Conservation (phyloP, 2,888 invertebrate species). For the Hedychridium roseum region DNA sequence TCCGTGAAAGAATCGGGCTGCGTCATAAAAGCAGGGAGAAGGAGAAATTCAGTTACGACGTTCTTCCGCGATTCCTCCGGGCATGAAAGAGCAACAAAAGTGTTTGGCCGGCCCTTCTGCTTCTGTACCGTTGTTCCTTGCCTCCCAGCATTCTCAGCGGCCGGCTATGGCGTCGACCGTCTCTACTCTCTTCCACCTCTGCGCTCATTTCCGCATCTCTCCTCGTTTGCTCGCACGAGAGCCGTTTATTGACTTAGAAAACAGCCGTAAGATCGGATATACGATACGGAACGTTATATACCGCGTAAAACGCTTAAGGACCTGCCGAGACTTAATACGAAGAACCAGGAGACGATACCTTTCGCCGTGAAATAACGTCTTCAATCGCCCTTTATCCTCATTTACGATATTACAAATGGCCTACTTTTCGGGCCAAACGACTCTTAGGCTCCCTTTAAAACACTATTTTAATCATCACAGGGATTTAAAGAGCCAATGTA, state of each 20-base stretch:
- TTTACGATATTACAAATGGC: no score
- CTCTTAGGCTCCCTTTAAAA: no score
- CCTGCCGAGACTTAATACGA: slow-evolving; percentile 5
- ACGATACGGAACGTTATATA: slow-evolving; percentile 10
- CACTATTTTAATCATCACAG: no score
- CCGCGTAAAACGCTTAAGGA: no score
- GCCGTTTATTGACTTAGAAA: slow-evolving; percentile 21
- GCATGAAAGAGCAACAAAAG: slow-evolving; percentile 4
- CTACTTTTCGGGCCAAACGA: no score
- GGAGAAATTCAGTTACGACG: slow-evolving; percentile 28
- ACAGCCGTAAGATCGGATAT: slow-evolving; percentile 20
- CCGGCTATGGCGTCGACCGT: neutral
- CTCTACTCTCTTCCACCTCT: neutral
- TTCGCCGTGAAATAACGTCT: no score
- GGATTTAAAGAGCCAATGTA: no score
- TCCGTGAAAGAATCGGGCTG: slow-evolving; percentile 16
- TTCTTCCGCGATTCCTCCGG: neutral
- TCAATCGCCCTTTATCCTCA: no score
- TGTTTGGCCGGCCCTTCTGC: no score
- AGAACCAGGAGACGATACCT: neutral
- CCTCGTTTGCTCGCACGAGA: slow-evolving; percentile 9
- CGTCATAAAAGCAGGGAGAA: slow-evolving; percentile 16
- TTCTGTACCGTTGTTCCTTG: no score
- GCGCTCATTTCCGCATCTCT: slow-evolving; percentile 20
- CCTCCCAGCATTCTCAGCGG: no score